Evolutionary conservation across 2,888 invertebrate genomes (phyloP), one percentile per base, ranked within the genome.

Genomic region (Acleris literana): DNA sequence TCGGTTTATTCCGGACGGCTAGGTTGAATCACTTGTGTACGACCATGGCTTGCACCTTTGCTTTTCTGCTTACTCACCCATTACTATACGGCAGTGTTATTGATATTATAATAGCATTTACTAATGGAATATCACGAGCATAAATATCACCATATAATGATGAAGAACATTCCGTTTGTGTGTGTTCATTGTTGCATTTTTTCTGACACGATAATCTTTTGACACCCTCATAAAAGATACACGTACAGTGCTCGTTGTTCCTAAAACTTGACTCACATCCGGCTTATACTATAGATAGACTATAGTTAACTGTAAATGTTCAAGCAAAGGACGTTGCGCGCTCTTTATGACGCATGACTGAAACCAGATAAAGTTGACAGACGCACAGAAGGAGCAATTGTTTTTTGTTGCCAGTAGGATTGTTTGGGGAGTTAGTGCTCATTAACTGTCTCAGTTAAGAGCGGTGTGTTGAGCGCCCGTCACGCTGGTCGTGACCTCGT

Each of bases 401-500:
- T 46, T 46, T 46, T 39, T 39, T 13, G 39, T 39, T 39, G 39
- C 2, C 4, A 39, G 11, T 39, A 39, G 39, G 13, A 13, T 39
- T 39, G 13, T 39, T 39, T 39, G 39, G 39, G 39, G 39, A 39
- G 13, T 39, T 11, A 39, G 39, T 39, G 39, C 54, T 60, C 54
- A 60, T 65, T 65, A 61, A 46, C 29, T 55, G 60, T 51, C 60
- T 59, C 51, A 63, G 71, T 53, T 66, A 76, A 78, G 78, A 80
- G 79, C 78, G 78, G 63, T 80, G 82, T 79, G 79, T 81, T 82
- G 74, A 79, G 79, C 69, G 76, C 77, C 83, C 87, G 87, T 87
- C 87, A 88, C 82, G 79, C 72, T 88, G 90, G 86, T 90, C 90
- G 87, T 92, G 92, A 92, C 90, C 92, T 89, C 92, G 85, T 69